Base-by-base conservation (phyloP, 2,113 vertebrate species). In the Aspidoscelis tigris region DNA sequence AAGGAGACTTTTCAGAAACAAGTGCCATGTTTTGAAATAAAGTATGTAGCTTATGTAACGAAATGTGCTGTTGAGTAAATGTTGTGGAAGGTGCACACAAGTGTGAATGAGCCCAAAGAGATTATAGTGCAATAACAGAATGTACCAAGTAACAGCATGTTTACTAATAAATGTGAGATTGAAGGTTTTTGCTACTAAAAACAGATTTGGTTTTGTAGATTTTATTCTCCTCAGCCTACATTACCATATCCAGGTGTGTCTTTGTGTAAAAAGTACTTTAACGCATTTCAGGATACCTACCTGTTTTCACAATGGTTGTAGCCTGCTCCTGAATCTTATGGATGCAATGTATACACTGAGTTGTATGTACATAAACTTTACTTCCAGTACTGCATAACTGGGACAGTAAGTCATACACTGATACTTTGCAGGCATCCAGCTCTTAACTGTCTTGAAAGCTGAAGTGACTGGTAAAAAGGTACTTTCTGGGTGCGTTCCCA, bases 61-160 rank as follows among this genome's bases (percentile, higher is more conserved):
- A 61, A 61, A 61, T 61, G 14, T 61, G 58, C 14, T 61, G 58
- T 61, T 16, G 14, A 61, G 18, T 61, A 61, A 61, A 61, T 61
- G 58, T 61, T 61, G 58, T 61, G 58, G 14, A 18, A 61, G 58
- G 12, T 61, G 18, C 58, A 61, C 58, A 61, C 58, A 61, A 61
- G 58, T 61, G 58, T 61, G 58, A 61, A 61, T 61, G 58, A 16
- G 18, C 18, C 58, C 18, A 61, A 61, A 16, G 58, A 61, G 12
- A 61, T 91, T 87, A 65, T 69, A 11, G 24, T 89, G 43, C 24
- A 58, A 58, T 69, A 80, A 69, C 16, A 71, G 2, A 24, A 11
- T 10, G 50, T 81, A 72, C 20, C 10, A 43, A 43, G 21, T 58
- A 55, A 11, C 33, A 18, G 12, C 8, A 55, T 55, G 55, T 55